Base-by-base conservation (phyloP, 2,888 invertebrate genomes). In the Cephus pulcher region DNA sequence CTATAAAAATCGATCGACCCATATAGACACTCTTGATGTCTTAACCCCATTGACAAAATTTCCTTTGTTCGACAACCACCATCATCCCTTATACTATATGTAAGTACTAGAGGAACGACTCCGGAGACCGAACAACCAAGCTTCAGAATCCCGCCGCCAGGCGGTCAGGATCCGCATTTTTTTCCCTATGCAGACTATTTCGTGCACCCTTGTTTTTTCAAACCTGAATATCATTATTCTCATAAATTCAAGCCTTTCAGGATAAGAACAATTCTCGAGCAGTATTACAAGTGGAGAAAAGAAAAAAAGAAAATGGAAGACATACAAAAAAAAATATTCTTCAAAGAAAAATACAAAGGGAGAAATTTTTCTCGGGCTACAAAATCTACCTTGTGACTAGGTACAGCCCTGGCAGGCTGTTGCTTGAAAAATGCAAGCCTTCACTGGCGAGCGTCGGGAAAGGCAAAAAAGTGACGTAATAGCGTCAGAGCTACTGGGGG, bases 381-480 rank as follows among this genome's bases (percentile, higher is more conserved):
- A 9, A 15, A 56, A 56, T 56, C 2, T 56, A 15, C 9, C 56
- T 23, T 23, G 56, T 9, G 56, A 56, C 56, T 56, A 56, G 56
- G 23, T 23, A 9, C 56, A 9, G 56, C 56, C 56, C 56, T 56
- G 56, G 56, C 56, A 71, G 71, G 32, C 71, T 71, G 73, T 69
- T 37, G 34, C 34, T 32, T 82, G 84, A 81, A 81, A 81, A 82
- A 84, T 80, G 76, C 75, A 74, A 73, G 76, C 56, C 79, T 75
- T 76, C 76, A 76, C 75, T 79, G 76, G 78, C 78, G 76, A 78
- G 77, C 74, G 81, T 78, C 78, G 73, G 69, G 71, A 74, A 56
- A 56, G 56, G 23, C 56, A 80, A 80, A 81, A 83, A 83, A 81
- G 82, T 78, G 76, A 78, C 78, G 81, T 80, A 83, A 84, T 81